A percentile compares a stretch with the other conserved stretches of the same genome.
Conservation (phyloP, 1,140 invertebrate genomes). For the Drosophila albomicans region DNA sequence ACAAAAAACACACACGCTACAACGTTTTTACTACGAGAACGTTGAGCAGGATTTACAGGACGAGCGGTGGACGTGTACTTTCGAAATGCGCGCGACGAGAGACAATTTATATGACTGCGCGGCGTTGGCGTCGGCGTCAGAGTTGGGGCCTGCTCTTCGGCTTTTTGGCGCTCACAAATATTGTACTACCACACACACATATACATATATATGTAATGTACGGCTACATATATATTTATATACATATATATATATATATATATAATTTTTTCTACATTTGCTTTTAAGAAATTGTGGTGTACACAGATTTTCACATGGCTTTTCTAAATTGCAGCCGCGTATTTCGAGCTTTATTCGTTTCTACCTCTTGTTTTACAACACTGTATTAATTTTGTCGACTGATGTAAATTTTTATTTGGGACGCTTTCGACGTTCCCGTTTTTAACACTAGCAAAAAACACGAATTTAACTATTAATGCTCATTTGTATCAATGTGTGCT, state of each 20-base stretch:
- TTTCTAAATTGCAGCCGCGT: conserved; percentile 44
- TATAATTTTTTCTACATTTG: conserved; percentile 68
- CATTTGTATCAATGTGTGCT: not conserved
- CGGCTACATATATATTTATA: conserved; percentile 39
- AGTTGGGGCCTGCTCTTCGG: conserved; percentile 62
- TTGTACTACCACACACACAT: conserved; percentile 51
- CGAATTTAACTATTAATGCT: not conserved
- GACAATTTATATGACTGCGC: conserved; percentile 75
- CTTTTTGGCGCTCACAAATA: conserved; percentile 77
- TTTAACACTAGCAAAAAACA: conserved; percentile 3
- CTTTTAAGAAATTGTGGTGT: conserved; percentile 61
- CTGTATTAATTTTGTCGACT: conserved; percentile 11
- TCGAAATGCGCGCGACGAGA: conserved; percentile 44
- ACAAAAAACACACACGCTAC: conserved; percentile 51
- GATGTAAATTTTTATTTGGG: conserved; percentile 27
- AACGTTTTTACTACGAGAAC: conserved; percentile 68
- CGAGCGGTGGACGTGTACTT: conserved; percentile 46
- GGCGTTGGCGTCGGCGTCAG: conserved; percentile 40
- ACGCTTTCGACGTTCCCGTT: conserved; percentile 6
- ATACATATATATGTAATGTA: conserved; percentile 49
- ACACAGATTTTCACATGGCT: conserved; percentile 60
- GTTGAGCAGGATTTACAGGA: conserved; percentile 50
- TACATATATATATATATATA: conserved; percentile 35
- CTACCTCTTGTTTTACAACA: conserved; percentile 20
- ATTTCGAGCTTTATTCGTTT: conserved; percentile 32